Evolutionary conservation across 2,888 invertebrate genomes (phyloP), one percentile per base, ranked within the genome.

Genomic region (Auanema sp.): DNA sequence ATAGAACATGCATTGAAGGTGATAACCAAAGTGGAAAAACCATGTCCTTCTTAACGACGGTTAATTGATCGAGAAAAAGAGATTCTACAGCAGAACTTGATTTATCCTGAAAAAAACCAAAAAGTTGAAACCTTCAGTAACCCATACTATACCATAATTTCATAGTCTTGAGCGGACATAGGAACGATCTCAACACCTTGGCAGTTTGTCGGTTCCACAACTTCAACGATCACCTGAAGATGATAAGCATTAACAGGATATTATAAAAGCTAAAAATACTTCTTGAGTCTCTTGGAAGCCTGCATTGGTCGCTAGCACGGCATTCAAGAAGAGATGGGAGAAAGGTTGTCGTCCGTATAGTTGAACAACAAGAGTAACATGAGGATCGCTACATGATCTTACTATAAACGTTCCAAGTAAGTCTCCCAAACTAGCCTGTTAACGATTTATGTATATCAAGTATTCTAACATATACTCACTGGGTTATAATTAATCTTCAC

Each of bases 51-150:
- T 64, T 66, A 11, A 80, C 70, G n/a, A 80, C 52, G 5, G 79
- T 64, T n/a, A 79, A 63, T 71, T 80, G 80, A 44, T 76, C 54
- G 23, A 80, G 65, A 49, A 80, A 72, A 16, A 68, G 60, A 40
- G 69, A 69, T 65, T 79, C 79, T 40, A 79, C 74, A 16, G 59
- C 53, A 16, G 53, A 21, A 54, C 66, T 69, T 12, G 65, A 63
- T 47, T 66, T 64, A 23, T 69, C 69, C 72, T 72, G 49, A 50
- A 65, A 23, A 33, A 33, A 3, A n/a, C 11, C 14, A 16, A 14
- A 2, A 2, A 18, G 8, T 47, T 8, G 33, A 33, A 33, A 3
- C 8, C 33, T 33, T 33, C 4, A 33, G 33, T 43, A 47, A 11
- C 16, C 11, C 11, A 47, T 47, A 21, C 3, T 33, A 5, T 43